Evolutionary conservation across 2,888 invertebrate species (phyloP).

Genomic region (Cheilosia vernalis): DNA sequence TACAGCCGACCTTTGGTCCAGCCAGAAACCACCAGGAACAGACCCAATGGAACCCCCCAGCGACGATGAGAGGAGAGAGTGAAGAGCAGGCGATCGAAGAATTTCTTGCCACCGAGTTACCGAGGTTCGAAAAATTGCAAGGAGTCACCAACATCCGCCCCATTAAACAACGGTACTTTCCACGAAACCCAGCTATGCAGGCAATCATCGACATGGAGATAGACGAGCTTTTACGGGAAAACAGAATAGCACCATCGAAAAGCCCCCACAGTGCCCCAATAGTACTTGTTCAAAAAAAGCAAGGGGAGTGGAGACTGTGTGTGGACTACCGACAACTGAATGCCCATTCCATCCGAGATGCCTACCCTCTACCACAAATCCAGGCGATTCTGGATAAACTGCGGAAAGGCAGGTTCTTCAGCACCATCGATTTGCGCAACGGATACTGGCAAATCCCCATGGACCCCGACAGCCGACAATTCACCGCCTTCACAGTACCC

Average conservation of each 20-base stretch:
- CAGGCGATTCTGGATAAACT: background rate
- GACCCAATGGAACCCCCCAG: too few species aligned
- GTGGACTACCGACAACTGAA: too few species aligned
- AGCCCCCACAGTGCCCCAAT: background rate
- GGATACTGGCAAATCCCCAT: background rate
- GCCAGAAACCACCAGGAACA: too few species aligned
- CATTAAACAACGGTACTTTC: conserved; percentile 1
- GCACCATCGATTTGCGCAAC: background rate
- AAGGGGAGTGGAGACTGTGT: background rate
- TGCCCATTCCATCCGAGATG: background rate
- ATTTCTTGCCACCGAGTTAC: too few species aligned
- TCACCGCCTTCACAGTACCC: background rate
- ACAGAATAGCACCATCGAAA: too few species aligned
- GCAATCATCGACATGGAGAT: too few species aligned
- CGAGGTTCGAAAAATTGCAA: background rate
- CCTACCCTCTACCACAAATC: background rate
- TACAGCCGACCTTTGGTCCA: too few species aligned
- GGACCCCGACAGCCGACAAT: background rate
- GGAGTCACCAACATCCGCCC: background rate
- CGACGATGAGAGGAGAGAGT: too few species aligned
- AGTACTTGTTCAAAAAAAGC: background rate
- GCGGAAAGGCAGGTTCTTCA: background rate
- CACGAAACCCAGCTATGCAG: background rate
- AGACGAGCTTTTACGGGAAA: too few species aligned
- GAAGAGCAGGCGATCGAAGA: too few species aligned